Evolutionary conservation across 2,113 vertebrate genomes (phyloP), one percentile per base, ranked within the genome.

Genomic region (Toxotes jaculatrix): DNA sequence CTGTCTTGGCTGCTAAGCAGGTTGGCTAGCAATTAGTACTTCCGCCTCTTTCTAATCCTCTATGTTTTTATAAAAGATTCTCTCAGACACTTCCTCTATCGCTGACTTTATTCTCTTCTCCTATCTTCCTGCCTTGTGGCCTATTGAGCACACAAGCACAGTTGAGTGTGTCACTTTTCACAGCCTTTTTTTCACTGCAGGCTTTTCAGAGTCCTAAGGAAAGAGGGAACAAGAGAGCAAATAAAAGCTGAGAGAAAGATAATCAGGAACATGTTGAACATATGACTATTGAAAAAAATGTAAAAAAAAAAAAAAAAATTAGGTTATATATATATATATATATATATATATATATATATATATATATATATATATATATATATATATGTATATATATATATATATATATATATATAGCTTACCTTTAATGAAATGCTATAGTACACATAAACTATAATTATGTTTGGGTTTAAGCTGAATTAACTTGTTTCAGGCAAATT

Each of bases 91-190:
- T 60, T 34, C 19, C 45, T 45, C 27, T 21, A n/a, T 42, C 63
- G 69, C 21, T 45, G 38, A 11, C 64, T 72, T 71, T 17, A 60
- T 77, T 57, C 23, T 67, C 45, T 34, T 62, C 23, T 59, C 32
- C 5, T 32, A 60, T 32, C 59, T 17, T 31, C 38, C 36, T 34
- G 40, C 21, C 40, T 68, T 68, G 59, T 68, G 34, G 36, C 7
- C 38, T 16, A 19, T 57, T 27, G 16, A 64, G 66, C 21, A 63
- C 74, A 59, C 32, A 61, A n/a, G 61, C 21, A 40, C 4, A 53
- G 57, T 65, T 17, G 19, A n/a, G 51, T 34, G 53, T 63, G 27
- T 68, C 14, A 42, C 13, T 31, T 42, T 66, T 65, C 1, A 45
- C 56, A 34, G 1, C 6, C 31, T 27, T 27, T 27, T 27, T 27